Base-by-base conservation (phyloP, 2,797 vertebrate species). In the Pipistrellus pipistrellus region DNA sequence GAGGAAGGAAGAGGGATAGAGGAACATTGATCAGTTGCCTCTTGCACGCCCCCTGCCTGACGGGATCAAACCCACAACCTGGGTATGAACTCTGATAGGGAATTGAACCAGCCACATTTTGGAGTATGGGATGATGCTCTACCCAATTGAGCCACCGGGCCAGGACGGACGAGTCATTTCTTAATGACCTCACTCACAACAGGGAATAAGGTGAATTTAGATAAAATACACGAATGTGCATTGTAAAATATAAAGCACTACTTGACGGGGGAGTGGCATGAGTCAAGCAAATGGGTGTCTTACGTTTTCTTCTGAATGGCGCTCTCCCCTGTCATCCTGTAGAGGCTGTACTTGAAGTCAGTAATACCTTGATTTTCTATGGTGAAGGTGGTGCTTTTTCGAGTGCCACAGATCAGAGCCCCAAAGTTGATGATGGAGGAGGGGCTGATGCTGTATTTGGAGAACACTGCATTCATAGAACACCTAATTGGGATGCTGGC, bases 331-430 rank as follows among this genome's bases (percentile, higher is more conserved):
- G 41, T 94, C 90, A 97, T 94, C 94, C 92, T 97, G 90, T 53
- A 96, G 93, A 99, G 98, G 94, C 0, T 41, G 72, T 98, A 99
- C 48, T 95, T 98, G 17, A 98, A 98, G 51, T 98, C 98, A 3
- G 98, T 98, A 27, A 96, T 4, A 12, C 99, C 99, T 41, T 59
- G 98, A 97, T 99, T 99, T 98, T 99, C 98, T 38, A 99, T 97
- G 1, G 73, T 97, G 84, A 99, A 98, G 32, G 57, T 97, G 86
- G 96, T 97, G 32, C 81, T 98, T 96, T 98, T 99, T 83, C 97
- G 99, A 76, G 91, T 96, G 73, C 99, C 98, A 0, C 92, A 98
- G 32, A 98, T 86, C 95, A 99, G 62, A 2, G 98, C 97, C 4
- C 99, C 99, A 0, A 99, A 99, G 98, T 98, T 97, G 92, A 99